Base-by-base conservation (phyloP, 2,888 invertebrate genomes). In the Rhingia campestris region DNA sequence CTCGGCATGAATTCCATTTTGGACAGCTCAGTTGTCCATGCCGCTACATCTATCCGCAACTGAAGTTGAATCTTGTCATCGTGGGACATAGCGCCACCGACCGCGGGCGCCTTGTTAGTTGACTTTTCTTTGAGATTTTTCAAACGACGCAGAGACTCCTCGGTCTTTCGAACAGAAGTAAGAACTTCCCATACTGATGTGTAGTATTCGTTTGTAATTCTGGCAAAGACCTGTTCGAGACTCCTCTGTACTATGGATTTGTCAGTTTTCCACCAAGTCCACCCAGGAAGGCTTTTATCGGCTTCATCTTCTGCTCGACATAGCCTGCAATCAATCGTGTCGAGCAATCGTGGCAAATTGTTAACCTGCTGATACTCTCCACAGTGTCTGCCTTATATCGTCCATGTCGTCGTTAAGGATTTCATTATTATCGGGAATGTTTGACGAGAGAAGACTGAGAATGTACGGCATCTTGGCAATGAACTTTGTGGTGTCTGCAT, bases 21-120 rank as follows among this genome's bases (percentile, higher is more conserved):
- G 72, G 92, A 92, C 37, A 94, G 92, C 89, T 94, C 94, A 86
- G 93, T 92, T 12, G 94, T 93, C 91, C 96, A 98, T 86, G 94
- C 93, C 51, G 93, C 93, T 0, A 98, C 96, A 92, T 99, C 99
- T 22, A 97, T 94, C 87, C 95, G 94, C 39, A 99, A 93, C 90
- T 99, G 99, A 75, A 96, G 93, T 53, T 98, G 93, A 89, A 99
- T 99, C 92, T 99, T 99, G 89, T 97, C 97, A 89, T 98, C 98
- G 89, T 99, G 99, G 35, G 94, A 95, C 86, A 94, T 92, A n/a
- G 94, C 94, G 54, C 54, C 66, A 3, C 82, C 58, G 5, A 32
- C 47, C 75, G 39, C 75, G 45, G 87, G 74, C 86, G 3, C 87
- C 4, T 85, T 91, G 61, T 87, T 88, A 70, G 88, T 88, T 7